Percentiles rank a stretch among this genome's conserved stretches.
These are phyloP conservation scores for Anthonomus grandis DNA, from an alignment of 1,140 invertebrate species.

Conservation along the genomic window DNA sequence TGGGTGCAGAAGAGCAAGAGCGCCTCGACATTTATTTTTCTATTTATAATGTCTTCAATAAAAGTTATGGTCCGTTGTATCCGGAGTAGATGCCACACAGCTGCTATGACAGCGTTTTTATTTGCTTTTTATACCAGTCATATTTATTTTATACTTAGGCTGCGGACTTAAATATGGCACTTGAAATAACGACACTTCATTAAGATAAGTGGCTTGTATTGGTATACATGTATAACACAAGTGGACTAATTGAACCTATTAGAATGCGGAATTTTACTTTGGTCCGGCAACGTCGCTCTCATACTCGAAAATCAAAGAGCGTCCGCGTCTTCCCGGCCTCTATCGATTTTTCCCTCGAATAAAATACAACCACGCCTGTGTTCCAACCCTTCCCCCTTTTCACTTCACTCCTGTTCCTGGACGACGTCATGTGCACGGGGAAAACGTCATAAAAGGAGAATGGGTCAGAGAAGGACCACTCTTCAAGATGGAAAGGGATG, in stretches of 20 bases:
- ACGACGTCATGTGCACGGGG: slow-evolving; percentile 9
- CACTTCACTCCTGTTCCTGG: neutral
- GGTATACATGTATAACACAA: no score
- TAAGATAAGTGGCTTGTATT: no score
- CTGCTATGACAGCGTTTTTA: neutral
- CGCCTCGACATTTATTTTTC: slow-evolving; percentile 7
- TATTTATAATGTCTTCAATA: slow-evolving; percentile 12
- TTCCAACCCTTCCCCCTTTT: slow-evolving; percentile 1
- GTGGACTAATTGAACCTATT: no score
- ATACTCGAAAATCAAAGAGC: slow-evolving; percentile 16
- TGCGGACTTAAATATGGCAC: no score
- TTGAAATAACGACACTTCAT: no score
- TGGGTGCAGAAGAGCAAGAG: slow-evolving; percentile 2
- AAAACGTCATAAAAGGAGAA: slow-evolving; percentile 9
- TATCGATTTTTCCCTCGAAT: slow-evolving; percentile 21
- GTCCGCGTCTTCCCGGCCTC: slow-evolving; percentile 18
- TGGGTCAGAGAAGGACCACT: slow-evolving; percentile 1
- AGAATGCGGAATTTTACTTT: neutral
- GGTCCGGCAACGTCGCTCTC: slow-evolving; percentile 8
- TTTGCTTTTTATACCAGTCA: no score
- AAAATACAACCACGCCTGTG: slow-evolving; percentile 21
- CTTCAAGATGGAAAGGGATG: neutral
- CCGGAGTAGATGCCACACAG: slow-evolving; percentile 4
- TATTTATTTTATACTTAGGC: no score
- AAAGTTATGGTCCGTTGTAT: slow-evolving; percentile 8